These are phyloP conservation scores for Cheilosia vulpina DNA, from an alignment of 2,888 invertebrate genomes.

Conservation along the genomic window DNA sequence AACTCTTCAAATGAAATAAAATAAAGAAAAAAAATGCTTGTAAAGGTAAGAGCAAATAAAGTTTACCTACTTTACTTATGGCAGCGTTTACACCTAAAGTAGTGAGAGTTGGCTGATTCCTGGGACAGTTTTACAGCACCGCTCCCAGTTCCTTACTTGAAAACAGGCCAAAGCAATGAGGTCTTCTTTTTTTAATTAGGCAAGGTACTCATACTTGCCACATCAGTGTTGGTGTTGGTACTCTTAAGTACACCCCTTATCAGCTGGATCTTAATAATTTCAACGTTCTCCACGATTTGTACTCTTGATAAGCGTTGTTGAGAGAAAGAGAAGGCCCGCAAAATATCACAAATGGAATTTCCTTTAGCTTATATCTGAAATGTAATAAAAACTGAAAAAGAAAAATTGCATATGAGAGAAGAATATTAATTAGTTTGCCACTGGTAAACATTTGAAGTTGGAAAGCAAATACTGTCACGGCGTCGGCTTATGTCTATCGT, in stretches of 20 bases:
- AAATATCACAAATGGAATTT: slow-evolving; percentile 11
- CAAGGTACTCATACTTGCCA: too few species aligned
- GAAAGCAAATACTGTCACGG: neutral
- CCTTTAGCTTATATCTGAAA: neutral
- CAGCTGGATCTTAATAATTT: neutral
- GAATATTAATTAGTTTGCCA: slow-evolving; percentile 33
- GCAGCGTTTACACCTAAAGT: neutral
- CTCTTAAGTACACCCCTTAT: neutral
- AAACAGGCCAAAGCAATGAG: too few species aligned
- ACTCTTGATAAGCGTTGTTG: neutral
- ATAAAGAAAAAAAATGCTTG: neutral
- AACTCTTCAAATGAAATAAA: neutral
- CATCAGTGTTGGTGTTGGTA: too few species aligned
- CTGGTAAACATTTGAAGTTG: slow-evolving; percentile 37
- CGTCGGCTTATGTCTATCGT: slow-evolving; percentile 1
- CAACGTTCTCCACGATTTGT: neutral
- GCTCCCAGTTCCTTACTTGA: too few species aligned
- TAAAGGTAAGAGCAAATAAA: neutral
- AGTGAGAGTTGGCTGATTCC: too few species aligned
- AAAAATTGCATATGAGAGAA: neutral
- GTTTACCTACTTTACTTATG: neutral
- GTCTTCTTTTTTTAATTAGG: too few species aligned
- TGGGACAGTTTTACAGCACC: too few species aligned
- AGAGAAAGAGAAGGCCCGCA: neutral
- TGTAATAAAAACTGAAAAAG: neutral